phyloP scores from a whole-genome alignment of 2,113 vertebrate species.

The Entomyzon cyanotis region DNA sequence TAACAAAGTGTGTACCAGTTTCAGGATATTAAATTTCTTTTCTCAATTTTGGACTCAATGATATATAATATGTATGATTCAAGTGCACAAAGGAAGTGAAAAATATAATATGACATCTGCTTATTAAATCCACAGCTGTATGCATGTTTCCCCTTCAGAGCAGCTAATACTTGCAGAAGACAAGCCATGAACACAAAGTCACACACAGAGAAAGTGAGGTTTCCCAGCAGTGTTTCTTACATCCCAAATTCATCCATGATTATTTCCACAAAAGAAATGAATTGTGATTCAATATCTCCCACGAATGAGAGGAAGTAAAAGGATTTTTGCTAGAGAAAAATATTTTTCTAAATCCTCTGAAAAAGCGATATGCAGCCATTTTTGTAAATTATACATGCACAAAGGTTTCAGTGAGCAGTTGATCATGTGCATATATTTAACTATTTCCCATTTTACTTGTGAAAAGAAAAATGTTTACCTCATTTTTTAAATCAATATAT shows the following conservation, averaged over 20 bases:
- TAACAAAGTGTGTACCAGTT: neutral
- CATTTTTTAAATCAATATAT: neutral
- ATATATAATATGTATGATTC: neutral
- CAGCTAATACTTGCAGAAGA: neutral
- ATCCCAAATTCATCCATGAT: neutral
- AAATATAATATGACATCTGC: neutral
- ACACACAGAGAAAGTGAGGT: neutral
- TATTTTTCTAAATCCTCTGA: neutral
- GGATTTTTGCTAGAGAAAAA: neutral
- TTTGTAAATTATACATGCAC: neutral
- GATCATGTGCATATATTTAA: neutral
- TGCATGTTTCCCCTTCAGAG: neutral
- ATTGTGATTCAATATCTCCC: neutral
- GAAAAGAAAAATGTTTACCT: neutral
- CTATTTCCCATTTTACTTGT: neutral
- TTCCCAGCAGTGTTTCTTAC: neutral
- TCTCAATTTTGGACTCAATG: neutral
- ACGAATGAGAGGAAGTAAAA: neutral
- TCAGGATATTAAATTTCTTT: neutral
- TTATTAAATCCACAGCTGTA: neutral
- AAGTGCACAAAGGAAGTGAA: neutral
- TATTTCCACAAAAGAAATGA: neutral
- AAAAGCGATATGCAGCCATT: neutral
- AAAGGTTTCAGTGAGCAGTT: neutral
- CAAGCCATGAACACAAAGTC: neutral